Conservation (phyloP, 2,797 vertebrate species). For the Megaceryle alcyon region DNA sequence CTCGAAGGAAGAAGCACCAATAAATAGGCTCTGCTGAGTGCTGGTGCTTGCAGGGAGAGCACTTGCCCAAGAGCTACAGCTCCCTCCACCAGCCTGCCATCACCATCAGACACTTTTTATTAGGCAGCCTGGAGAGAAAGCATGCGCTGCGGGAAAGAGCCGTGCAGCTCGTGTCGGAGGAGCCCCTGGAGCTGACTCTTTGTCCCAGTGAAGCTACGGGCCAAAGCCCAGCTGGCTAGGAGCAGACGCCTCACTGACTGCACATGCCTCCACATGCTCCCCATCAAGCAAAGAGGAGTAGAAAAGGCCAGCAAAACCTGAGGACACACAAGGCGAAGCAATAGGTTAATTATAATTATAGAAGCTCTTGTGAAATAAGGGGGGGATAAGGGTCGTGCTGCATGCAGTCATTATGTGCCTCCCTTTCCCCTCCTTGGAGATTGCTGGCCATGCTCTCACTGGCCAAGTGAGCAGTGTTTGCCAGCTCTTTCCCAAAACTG, state of each 20-base stretch:
- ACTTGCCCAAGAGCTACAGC: background rate
- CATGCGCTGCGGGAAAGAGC: background rate
- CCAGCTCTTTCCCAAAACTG: background rate
- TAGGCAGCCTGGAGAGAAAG: background rate
- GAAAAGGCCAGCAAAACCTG: background rate
- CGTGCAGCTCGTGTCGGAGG: background rate
- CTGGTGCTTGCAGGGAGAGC: background rate
- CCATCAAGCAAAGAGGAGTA: background rate
- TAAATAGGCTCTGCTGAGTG: background rate
- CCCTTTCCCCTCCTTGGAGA: conserved; percentile 1
- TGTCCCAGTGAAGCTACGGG: background rate
- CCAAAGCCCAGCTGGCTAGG: background rate
- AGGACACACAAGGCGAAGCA: background rate
- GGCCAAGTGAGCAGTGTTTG: background rate
- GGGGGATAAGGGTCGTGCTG: background rate
- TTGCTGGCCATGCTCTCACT: rapidly evolving
- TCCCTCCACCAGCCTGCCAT: background rate
- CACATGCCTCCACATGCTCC: background rate
- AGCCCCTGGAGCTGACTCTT: background rate
- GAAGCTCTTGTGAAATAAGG: background rate
- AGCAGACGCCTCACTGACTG: background rate
- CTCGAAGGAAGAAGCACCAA: conserved; percentile 20
- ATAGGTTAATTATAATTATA: background rate
- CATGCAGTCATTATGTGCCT: rapidly evolving
- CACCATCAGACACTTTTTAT: background rate